Percentiles rank a stretch among this genome's conserved stretches.
Conservation (phyloP, 2,113 vertebrate species). For the Chlamydotis undulata region DNA sequence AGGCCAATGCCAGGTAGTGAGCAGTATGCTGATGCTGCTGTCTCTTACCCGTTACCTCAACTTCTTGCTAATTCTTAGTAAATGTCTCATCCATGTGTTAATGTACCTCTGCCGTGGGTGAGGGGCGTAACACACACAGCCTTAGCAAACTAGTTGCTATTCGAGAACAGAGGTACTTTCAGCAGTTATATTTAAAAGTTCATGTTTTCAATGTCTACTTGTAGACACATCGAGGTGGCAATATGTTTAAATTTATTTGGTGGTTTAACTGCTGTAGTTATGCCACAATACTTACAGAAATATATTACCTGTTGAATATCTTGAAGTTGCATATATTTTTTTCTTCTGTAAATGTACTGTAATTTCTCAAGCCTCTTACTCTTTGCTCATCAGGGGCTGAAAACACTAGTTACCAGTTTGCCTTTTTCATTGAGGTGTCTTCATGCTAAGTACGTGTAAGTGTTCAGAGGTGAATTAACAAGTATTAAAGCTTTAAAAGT, state of each 20-base stretch:
- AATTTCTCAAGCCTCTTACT: neutral
- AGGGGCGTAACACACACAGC: neutral
- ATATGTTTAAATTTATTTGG: neutral
- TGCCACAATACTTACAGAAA: neutral
- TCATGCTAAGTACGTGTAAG: neutral
- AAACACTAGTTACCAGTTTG: neutral
- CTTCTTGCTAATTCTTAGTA: neutral
- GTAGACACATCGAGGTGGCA: neutral
- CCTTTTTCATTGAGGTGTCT: neutral
- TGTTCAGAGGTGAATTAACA: neutral
- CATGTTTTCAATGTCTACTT: neutral
- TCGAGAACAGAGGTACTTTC: neutral
- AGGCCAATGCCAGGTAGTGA: neutral
- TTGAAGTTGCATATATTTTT: neutral
- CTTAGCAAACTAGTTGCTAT: neutral
- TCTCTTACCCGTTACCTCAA: neutral
- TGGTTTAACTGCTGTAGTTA: neutral
- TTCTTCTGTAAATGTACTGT: neutral
- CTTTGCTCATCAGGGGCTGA: neutral
- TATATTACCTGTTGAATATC: neutral
- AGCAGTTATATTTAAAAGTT: neutral
- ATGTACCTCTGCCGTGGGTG: neutral
- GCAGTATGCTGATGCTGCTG: neutral
- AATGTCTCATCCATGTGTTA: neutral
- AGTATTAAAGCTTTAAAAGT: slow-evolving; percentile 14